These are phyloP conservation scores for Drosophila ogumai DNA, from an alignment of 1,140 invertebrate genomes.

Conservation along the genomic window DNA sequence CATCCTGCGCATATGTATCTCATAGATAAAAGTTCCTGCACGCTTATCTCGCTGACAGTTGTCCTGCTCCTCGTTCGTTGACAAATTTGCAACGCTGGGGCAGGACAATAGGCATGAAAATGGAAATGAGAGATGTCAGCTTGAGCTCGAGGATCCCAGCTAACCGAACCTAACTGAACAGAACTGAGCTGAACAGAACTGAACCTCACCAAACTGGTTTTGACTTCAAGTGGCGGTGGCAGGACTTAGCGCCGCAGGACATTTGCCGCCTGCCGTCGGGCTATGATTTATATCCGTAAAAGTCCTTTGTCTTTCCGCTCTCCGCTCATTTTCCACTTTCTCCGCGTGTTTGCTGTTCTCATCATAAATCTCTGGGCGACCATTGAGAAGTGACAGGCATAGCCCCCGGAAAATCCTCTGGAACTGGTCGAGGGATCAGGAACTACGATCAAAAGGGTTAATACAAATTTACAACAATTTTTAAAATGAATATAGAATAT, in stretches of 20 bases:
- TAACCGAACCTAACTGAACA: conserved; percentile 3
- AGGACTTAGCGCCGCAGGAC: conserved; percentile 56
- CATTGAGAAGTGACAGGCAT: conserved; percentile 56
- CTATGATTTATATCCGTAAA: conserved; percentile 60
- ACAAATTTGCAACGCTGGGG: conserved; percentile 68
- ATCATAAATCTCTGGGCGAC: conserved; percentile 65
- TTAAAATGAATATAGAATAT: background rate
- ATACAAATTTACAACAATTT: background rate
- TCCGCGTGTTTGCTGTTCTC: conserved; percentile 67
- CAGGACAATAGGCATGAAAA: conserved; percentile 64
- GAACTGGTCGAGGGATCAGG: conserved; percentile 49
- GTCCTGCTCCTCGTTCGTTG: conserved; percentile 52
- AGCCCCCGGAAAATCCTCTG: conserved; percentile 37
- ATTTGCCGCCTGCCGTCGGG: conserved; percentile 34
- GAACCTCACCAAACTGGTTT: conserved; percentile 49
- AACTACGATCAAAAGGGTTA: background rate
- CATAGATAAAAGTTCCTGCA: conserved; percentile 62
- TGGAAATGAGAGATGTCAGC: conserved; percentile 49
- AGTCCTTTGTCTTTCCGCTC: conserved; percentile 56
- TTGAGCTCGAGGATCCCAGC: conserved; percentile 38
- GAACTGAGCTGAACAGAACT: conserved; percentile 9
- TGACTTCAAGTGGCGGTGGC: conserved; percentile 46
- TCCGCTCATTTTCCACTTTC: conserved; percentile 60
- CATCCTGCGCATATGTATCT: conserved; percentile 49
- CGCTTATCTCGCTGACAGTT: conserved; percentile 77